Evolutionary conservation across 2,888 invertebrate species (phyloP).

Genomic region (Nebria brevicollis): DNA sequence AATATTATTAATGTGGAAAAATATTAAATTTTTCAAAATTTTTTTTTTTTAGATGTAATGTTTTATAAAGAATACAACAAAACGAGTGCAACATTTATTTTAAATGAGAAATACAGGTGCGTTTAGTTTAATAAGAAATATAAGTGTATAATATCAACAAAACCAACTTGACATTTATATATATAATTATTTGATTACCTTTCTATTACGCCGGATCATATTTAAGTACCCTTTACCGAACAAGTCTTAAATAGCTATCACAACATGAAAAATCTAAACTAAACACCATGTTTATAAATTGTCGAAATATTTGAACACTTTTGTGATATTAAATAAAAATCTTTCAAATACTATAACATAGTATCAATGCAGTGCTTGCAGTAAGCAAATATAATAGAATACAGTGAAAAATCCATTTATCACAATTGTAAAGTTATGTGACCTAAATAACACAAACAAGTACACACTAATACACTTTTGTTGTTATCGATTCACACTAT

Average conservation of each 20-base stretch:
- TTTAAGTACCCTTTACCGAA: neutral
- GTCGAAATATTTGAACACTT: neutral
- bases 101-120: neutral
- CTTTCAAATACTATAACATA: neutral
- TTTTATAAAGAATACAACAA: neutral
- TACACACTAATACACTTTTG: constrained; percentile 1
- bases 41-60: neutral
- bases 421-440: neutral
- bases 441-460: neutral
- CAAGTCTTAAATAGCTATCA: neutral
- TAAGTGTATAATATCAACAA: neutral
- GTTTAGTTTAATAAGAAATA: neutral
- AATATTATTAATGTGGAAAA: too few relatives aligned
- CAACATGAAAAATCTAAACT: neutral
- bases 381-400: neutral
- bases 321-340: constrained; percentile 5
- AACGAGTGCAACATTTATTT: neutral
- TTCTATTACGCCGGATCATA: constrained; percentile 39
- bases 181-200: constrained; percentile 22
- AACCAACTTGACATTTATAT: neutral
- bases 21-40: too few relatives aligned
- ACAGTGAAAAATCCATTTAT: neutral
- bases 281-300: neutral
- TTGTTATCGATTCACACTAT: neutral
- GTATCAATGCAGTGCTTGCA: neutral